Conservation (phyloP, 2,113 vertebrate species). For the Sander vitreus region DNA sequence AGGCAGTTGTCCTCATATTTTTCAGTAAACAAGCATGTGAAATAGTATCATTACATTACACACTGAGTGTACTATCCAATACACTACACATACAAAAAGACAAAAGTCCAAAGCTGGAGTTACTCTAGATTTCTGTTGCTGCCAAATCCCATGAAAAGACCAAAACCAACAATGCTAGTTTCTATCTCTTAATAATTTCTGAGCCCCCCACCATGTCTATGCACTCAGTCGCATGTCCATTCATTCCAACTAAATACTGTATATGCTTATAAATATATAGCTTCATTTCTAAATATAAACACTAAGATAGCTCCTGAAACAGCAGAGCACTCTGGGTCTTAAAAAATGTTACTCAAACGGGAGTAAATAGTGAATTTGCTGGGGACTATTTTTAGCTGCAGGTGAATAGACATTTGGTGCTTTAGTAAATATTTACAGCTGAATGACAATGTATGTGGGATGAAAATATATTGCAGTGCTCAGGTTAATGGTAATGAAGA, state of each 20-base stretch:
- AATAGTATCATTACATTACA: not conserved
- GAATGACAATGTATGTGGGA: not conserved
- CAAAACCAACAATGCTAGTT: not conserved
- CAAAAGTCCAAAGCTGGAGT: not conserved
- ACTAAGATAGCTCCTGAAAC: not conserved
- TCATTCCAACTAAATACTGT: not conserved
- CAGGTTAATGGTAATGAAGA: not conserved
- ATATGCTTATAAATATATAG: not conserved
- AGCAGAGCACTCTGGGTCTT: not conserved
- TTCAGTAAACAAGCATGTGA: slow-evolving; percentile 4
- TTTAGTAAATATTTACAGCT: slow-evolving; percentile 4
- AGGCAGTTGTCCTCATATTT: slow-evolving; percentile 10
- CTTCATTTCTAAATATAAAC: not conserved
- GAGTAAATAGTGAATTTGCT: slow-evolving; percentile 7
- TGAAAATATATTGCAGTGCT: not conserved
- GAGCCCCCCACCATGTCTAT: not conserved
- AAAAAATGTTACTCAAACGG: not conserved
- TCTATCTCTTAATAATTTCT: not conserved
- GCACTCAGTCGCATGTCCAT: not conserved
- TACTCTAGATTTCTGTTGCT: not conserved
- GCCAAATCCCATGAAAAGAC: slow-evolving; percentile 17
- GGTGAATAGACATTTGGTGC: slow-evolving; percentile 12
- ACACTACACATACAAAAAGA: not conserved
- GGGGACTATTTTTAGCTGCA: not conserved
- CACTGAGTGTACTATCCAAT: not conserved